phyloP scores from a whole-genome alignment of 2,888 invertebrate species.

The Drosophila bunnanda region DNA sequence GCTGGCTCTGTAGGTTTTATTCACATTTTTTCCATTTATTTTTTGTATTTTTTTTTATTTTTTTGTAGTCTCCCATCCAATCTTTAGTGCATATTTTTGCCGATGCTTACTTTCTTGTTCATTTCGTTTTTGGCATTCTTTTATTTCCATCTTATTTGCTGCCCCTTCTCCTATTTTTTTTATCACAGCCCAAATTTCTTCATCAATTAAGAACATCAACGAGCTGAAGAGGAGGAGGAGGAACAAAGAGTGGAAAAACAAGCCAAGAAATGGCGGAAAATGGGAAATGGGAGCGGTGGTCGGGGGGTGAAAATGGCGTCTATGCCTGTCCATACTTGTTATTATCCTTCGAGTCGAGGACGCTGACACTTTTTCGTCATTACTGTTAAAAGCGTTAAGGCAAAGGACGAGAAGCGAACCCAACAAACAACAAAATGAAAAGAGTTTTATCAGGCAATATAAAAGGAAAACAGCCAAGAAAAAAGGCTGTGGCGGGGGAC shows the following conservation, averaged over 20 bases:
- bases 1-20: slow-evolving; percentile 8
- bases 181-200: slow-evolving; percentile 77
- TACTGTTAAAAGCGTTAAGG: slow-evolving; percentile 79
- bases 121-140: slow-evolving; percentile 32
- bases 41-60: neutral
- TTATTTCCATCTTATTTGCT: slow-evolving; percentile 29
- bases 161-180: slow-evolving; percentile 29
- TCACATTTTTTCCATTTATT: neutral
- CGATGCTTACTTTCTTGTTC: slow-evolving; percentile 31
- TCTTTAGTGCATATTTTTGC: slow-evolving; percentile 40
- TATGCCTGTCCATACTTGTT: slow-evolving; percentile 79
- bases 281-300: slow-evolving; percentile 8
- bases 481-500: slow-evolving; percentile 5
- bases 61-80: too few relatives aligned
- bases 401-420: slow-evolving; percentile 53
- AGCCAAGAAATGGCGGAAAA: slow-evolving; percentile 25
- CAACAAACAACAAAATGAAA: slow-evolving; percentile 64
- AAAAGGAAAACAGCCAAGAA: slow-evolving; percentile 33
- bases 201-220: slow-evolving; percentile 80
- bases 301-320: slow-evolving; percentile 52
- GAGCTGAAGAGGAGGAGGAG: slow-evolving; percentile 61
- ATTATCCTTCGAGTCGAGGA: slow-evolving; percentile 80
- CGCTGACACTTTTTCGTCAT: slow-evolving; percentile 83
- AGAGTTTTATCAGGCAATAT: slow-evolving; percentile 72
- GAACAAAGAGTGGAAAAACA: slow-evolving; percentile 46